Conservation (phyloP, 2,113 vertebrate species). For the Noturus placidus region DNA sequence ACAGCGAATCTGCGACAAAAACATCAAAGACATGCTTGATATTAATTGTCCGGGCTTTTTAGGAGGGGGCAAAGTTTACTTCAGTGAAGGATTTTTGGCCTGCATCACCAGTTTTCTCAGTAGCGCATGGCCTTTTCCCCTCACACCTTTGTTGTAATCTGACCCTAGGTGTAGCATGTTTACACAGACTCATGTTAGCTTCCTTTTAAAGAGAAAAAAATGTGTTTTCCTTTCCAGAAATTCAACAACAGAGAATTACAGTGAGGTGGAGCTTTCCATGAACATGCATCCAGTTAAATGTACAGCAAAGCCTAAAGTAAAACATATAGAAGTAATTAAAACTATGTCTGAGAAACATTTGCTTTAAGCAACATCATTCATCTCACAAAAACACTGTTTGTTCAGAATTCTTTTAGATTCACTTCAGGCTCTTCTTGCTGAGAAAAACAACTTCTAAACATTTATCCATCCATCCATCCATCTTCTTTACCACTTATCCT, state of each 20-base stretch:
- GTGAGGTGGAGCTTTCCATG: not conserved
- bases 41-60: not conserved
- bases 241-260: not conserved
- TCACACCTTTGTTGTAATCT: not conserved
- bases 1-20: not conserved
- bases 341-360: no score
- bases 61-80: not conserved
- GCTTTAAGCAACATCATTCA: no score
- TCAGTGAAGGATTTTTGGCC: not conserved
- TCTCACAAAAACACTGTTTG: no score
- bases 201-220: conserved; percentile 1
- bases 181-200: not conserved
- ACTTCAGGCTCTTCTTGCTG: no score
- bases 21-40: not conserved
- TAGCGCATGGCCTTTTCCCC: not conserved
- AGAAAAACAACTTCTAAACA: no score
- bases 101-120: not conserved
- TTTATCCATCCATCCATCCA: no score
- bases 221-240: not conserved
- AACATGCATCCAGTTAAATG: not conserved
- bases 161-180: conserved; percentile 4
- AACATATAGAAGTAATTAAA: no score
- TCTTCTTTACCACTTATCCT: no score
- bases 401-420: no score
- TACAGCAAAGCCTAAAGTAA: not conserved